Base-by-base conservation (phyloP, 2,113 vertebrate species). In the Brachypteracias leptosomus region DNA sequence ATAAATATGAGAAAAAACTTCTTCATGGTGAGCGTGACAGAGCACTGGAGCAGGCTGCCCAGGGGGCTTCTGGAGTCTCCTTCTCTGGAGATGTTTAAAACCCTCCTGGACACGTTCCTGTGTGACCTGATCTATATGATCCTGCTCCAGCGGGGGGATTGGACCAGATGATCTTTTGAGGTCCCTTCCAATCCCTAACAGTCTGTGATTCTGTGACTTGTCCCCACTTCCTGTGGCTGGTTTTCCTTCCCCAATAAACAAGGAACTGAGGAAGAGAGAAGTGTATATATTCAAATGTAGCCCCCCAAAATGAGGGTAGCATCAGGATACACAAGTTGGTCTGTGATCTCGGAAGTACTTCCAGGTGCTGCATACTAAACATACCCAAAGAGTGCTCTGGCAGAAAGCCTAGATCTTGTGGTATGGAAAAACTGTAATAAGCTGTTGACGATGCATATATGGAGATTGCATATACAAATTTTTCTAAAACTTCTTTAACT, bases 361-460 rank as follows among this genome's bases (percentile, higher is more conserved):
- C 96, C 96, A 97, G 96, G 94, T 97, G 96, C 95, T 95, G 94
- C 95, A 96, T 92, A 90, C 66, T 96, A 95, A 96, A 71, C 83
- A 89, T 72, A 46, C 86, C 89, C 93, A 47, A 78, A 66, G 90
- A 95, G 92, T 68, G 59, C 73, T 96, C 93, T 96, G 95, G 95
- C 96, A 96, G 76, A 72, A 79, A 96, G 95, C 95, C 96, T 96
- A 90, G 96, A 95, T 92, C 95, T 87, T 0, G 3, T 85, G 83
- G 80, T 75, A 87, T 81, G 80, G 92, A 94, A 96, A 89, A 95
- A 86, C 86, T 79, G 57, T 96, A 97, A 97, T 96, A 92, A 95
- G 95, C 93, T 96, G 79, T 95, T 95, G 94, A 94, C 6, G 93
- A 95, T 92, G 91, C 86, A 94, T 97, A 94, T 95, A 97, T 96